phyloP scores from a whole-genome alignment of 1,140 invertebrate genomes.

The Myzus persicae region DNA sequence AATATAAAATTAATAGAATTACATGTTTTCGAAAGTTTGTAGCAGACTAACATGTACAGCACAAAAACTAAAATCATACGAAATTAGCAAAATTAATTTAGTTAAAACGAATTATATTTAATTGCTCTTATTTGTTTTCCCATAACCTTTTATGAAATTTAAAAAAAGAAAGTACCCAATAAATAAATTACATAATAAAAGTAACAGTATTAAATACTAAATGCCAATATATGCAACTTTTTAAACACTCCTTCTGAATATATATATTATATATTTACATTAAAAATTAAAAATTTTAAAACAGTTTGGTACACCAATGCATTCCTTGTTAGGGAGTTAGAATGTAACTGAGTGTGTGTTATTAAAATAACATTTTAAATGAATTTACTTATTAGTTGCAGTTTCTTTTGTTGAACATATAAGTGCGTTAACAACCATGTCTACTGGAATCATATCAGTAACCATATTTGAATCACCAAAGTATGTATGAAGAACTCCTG shows the following conservation, averaged over 20 bases:
- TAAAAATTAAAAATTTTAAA: background rate
- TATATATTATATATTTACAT: background rate
- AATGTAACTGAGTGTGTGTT: background rate
- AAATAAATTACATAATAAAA: background rate
- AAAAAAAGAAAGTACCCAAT: background rate
- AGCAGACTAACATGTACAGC: background rate
- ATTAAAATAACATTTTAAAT: background rate
- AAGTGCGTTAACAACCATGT: constrained; percentile 84
- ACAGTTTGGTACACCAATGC: background rate
- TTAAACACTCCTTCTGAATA: background rate
- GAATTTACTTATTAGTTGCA: constrained; percentile 56
- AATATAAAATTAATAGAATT: background rate
- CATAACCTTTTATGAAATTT: background rate
- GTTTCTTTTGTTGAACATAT: constrained; percentile 73
- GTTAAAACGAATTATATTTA: background rate
- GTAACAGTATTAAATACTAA: background rate
- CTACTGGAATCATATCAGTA: constrained; percentile 88
- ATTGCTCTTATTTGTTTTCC: background rate
- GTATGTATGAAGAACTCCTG: constrained; percentile 75
- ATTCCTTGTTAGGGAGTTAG: background rate
- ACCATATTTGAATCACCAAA: constrained; percentile 63
- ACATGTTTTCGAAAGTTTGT: background rate
- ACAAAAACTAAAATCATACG: background rate
- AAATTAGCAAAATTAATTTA: background rate
- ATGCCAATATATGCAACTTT: background rate